phyloP scores from a whole-genome alignment of 2,888 invertebrate genomes.

The Dolichopus griseipennis region DNA sequence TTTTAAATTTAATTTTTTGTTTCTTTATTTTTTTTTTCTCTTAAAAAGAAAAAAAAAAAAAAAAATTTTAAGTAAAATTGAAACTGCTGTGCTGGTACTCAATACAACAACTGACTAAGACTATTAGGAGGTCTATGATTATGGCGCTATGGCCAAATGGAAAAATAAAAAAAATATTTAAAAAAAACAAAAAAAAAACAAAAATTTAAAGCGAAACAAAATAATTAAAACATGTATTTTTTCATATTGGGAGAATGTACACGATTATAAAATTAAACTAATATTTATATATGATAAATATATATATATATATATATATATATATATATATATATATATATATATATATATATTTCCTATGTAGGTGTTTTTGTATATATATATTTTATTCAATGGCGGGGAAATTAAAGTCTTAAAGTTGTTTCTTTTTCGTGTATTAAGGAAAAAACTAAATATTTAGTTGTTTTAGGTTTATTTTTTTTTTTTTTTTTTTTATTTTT shows the following conservation, averaged over 20 bases:
- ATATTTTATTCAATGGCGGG: not conserved
- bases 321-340: too few species aligned
- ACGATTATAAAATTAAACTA: too few species aligned
- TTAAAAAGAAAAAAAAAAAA: not conserved
- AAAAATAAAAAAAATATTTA: not conserved
- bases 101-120: conserved; percentile 11
- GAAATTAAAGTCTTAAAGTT: not conserved
- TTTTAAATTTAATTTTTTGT: not conserved
- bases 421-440: not conserved
- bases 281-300: too few species aligned
- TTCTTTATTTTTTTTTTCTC: conserved; percentile 1
- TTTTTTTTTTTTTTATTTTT: too few species aligned
- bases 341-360: too few species aligned
- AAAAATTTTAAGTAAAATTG: not conserved
- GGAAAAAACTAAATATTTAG: too few species aligned
- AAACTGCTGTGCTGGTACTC: conserved; percentile 10
- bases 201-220: not conserved
- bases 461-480: too few species aligned
- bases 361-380: too few species aligned
- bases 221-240: too few species aligned
- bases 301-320: too few species aligned
- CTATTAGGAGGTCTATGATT: not conserved
- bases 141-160: not conserved
- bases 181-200: not conserved
- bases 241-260: too few species aligned